Evolutionary conservation across 2,113 vertebrate species (phyloP), one percentile per base, ranked within the genome.

Genomic region (Nycticryphes semicollaris): DNA sequence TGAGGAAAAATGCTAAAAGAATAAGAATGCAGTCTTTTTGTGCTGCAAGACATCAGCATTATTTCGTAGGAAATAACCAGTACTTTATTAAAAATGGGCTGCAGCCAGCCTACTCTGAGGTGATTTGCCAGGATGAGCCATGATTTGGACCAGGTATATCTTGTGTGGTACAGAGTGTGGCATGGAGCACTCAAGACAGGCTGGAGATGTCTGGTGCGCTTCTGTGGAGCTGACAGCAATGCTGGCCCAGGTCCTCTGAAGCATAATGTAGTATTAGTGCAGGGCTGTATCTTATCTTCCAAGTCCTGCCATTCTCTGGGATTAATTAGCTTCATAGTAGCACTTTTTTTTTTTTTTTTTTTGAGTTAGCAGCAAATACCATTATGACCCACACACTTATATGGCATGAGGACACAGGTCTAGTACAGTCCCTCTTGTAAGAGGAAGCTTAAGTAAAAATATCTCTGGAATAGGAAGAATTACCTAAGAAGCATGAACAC

Each of bases 391-490:
- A 1, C 12, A 31, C 14, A 30, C 35, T 48, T 48, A 2, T 4
- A 45, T 15, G 6, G 21, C 30, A 69, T 0, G 1, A 66, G 22
- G 17, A 89, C 6, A 18, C 41, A 70, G 6, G 9, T 88, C 43
- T 7, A 20, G 12, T 16, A 28, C 1, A 1, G 15, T 47, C 19
- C 12, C 5, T 68, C 19, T 33, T 1, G 2, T 30, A 27, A 50
- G 4, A 1, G 6, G 6, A 89, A 81, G 17, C 39, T 54, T 20
- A 62, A 39, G 3, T 28, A 56, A 30, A 79, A 79, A 45, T 3
- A 19, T 31, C 10, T 66, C 28, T 74, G 22, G 73, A 92, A 70
- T 0, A 0, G 3, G 11, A 3, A 73, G 14, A 94, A 77, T 31
- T 90, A 21, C 28, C 15, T 76, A 68, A 35, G 8, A 75, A 28